Conservation (phyloP, 2,113 vertebrate species). For the Leuciscus idus region DNA sequence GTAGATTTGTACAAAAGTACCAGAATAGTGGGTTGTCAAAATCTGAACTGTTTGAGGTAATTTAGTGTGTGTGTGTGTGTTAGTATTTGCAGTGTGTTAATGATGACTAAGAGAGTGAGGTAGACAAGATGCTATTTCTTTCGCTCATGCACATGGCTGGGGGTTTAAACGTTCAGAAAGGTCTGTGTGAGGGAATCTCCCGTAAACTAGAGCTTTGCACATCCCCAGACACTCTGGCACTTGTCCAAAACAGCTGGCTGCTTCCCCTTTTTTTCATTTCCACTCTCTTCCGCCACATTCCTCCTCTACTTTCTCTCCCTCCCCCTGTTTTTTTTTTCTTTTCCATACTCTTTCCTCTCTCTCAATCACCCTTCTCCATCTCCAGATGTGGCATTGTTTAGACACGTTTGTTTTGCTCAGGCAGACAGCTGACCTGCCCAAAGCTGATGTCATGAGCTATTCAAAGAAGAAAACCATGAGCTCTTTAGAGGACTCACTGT, state of each 20-base stretch:
- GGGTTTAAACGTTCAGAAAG: slow-evolving; percentile 34
- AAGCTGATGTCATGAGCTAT: slow-evolving; percentile 76
- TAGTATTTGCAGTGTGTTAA: not conserved
- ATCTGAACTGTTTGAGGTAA: not conserved
- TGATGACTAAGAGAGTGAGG: not conserved
- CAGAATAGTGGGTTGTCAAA: not conserved
- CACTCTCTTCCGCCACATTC: slow-evolving; percentile 70
- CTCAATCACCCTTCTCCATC: slow-evolving; percentile 52
- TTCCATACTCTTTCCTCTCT: slow-evolving; percentile 13
- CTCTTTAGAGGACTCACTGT: slow-evolving; percentile 22
- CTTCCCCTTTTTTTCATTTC: slow-evolving; percentile 69
- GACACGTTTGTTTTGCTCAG: slow-evolving; percentile 71
- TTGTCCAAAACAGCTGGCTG: slow-evolving; percentile 70
- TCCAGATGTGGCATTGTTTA: slow-evolving; percentile 79
- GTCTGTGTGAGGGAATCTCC: slow-evolving; percentile 63
- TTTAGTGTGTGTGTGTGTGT: not conserved
- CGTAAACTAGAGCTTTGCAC: slow-evolving; percentile 70
- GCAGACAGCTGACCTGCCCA: slow-evolving; percentile 63
- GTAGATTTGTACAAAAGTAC: not conserved
- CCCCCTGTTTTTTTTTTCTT: slow-evolving; percentile 11
- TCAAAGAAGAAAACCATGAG: slow-evolving; percentile 67
- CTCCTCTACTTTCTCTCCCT: slow-evolving; percentile 25
- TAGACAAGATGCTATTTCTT: not conserved
- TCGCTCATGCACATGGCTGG: slow-evolving; percentile 42
- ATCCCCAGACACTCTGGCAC: slow-evolving; percentile 68